Conservation (phyloP, 1,140 invertebrate genomes). For the Drosophila ficusphila region DNA sequence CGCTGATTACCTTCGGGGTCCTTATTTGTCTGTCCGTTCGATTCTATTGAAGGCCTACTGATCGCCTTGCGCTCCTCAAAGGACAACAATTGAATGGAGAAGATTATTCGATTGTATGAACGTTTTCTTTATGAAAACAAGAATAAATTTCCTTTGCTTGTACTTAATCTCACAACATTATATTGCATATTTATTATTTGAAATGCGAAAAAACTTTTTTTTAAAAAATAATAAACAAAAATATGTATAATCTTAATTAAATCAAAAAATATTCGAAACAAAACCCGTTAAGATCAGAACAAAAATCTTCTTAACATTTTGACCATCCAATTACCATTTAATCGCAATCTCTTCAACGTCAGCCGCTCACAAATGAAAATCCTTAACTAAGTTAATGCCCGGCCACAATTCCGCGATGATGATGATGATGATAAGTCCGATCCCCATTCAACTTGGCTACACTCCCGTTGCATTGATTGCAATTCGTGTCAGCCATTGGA, state of each 20-base stretch:
- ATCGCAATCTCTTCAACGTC: conserved; percentile 33
- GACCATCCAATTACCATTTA: conserved; percentile 45
- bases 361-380: conserved; percentile 27
- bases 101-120: no score
- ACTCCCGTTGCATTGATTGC: conserved; percentile 50
- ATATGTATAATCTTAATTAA: no score
- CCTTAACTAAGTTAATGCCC: conserved; percentile 45
- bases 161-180: no score
- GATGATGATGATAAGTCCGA: conserved; percentile 17
- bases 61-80: no score
- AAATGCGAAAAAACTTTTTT: not conserved
- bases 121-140: no score
- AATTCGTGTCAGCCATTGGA: conserved; percentile 50
- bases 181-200: no score
- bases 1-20: conserved; percentile 3
- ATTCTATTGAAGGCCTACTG: not conserved
- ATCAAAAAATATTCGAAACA: conserved; percentile 2
- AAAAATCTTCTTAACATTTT: conserved; percentile 20
- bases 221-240: not conserved
- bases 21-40: conserved; percentile 20
- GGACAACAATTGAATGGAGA: no score
- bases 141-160: no score
- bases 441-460: conserved; percentile 25
- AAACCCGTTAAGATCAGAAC: not conserved
- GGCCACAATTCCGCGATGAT: conserved; percentile 17